phyloP scores from a whole-genome alignment of 23 tunicate species.

The Clavelina lepadiformis region DNA sequence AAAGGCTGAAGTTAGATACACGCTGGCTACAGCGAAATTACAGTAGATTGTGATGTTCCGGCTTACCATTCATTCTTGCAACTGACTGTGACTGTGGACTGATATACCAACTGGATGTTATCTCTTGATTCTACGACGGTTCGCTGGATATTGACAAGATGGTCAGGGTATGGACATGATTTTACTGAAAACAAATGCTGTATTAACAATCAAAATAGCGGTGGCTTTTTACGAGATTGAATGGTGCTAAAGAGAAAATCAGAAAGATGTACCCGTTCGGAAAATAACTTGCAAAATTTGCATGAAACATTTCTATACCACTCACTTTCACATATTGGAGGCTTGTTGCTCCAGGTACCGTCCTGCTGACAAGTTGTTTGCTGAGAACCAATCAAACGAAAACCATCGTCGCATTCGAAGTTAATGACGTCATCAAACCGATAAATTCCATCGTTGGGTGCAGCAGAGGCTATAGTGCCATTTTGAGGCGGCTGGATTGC shows the following conservation, averaged over 20 bases:
- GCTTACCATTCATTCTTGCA: conserved; percentile 39
- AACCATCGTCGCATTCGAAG: conserved; percentile 41
- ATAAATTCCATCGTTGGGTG: too few species aligned
- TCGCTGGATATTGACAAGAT: conserved; percentile 16
- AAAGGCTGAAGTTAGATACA: too few species aligned
- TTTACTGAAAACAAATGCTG: conserved; percentile 41
- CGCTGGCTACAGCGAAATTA: background rate
- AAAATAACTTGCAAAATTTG: too few species aligned
- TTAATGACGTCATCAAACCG: conserved; percentile 36
- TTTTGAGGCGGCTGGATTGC: too few species aligned
- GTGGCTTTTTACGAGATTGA: too few species aligned
- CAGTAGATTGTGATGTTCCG: background rate
- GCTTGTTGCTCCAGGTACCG: conserved; percentile 41
- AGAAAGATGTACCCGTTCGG: too few species aligned
- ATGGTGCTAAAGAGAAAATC: too few species aligned
- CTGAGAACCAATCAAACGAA: conserved; percentile 20
- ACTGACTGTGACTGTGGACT: conserved; percentile 9
- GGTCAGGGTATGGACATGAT: conserved; percentile 35
- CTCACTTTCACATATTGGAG: conserved; percentile 43
- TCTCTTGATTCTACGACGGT: conserved; percentile 1
- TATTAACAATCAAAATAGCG: too few species aligned
- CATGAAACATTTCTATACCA: background rate
- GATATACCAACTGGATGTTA: conserved; percentile 5
- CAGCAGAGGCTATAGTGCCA: too few species aligned
- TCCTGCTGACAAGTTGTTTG: conserved; percentile 12